Evolutionary conservation across 2,113 vertebrate species (phyloP), one percentile per base, ranked within the genome.

Genomic region (Nothobranchius furzeri): DNA sequence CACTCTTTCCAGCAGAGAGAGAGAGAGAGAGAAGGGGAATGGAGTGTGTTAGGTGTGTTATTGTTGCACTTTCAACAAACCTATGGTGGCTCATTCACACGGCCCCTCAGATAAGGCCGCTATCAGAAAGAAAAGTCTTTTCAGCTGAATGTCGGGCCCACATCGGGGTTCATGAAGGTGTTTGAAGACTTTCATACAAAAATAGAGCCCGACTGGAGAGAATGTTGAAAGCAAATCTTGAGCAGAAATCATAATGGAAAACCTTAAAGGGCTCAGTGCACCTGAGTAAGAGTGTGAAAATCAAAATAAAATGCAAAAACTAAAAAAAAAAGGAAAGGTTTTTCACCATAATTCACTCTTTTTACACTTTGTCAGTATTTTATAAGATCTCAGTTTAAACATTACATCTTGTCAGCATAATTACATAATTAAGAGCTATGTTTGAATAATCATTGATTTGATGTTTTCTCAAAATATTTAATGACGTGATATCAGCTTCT

Each of bases 31-130:
- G 66, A 71, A 49, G 53, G 52, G 56, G 64, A 85, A 77, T 62
- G 58, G 60, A 78, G 71, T 72, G 77, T 78, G 85, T 85, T 79
- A 77, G 83, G 76, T 88, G 85, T 91, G 84, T 90, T 91, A 89
- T 89, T 90, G 90, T 90, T 91, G 66, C 87, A 85, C 86, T 90
- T 84, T 85, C 71, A 76, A 76, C 20, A 50, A 78, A 88, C 72
- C 65, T 60, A 87, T 91, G 85, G 70, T 35, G 88, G 85, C 64
- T 35, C 73, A 87, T 87, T 83, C 71, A 81, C 0, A n/a, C 61
- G 35, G 56, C 62, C 74, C 68, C 64, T 52, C 58, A 67, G 85
- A 89, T 86, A 81, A 72, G 78, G 72, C n/a, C 54, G 54, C 74
- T 78, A 81, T 84, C 76, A 87, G 78, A 83, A 57, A 78, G 71